These are phyloP conservation scores for Meloidogyne floridensis DNA, from an alignment of 1,140 invertebrate species.

Conservation along the genomic window DNA sequence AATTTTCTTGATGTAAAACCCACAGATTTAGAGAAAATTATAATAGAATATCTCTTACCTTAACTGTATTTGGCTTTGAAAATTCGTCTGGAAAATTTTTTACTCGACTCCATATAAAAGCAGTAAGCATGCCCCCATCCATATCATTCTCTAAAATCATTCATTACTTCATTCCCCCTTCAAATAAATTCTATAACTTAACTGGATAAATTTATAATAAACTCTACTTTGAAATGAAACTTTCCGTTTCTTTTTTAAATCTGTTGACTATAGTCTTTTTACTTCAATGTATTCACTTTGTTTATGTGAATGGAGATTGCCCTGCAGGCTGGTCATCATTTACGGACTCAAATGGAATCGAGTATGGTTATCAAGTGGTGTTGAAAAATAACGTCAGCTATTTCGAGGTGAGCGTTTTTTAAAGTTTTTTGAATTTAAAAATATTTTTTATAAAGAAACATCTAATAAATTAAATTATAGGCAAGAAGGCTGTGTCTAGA, in stretches of 20 bases:
- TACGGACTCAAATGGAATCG: not conserved
- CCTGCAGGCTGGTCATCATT: not conserved
- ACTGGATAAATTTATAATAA: not conserved
- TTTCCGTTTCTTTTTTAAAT: not conserved
- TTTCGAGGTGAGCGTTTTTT: not conserved
- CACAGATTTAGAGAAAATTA: too few species aligned
- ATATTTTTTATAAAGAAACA: not conserved
- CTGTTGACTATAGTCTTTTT: not conserved
- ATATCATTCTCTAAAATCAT: not conserved
- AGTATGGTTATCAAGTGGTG: constrained; percentile 1
- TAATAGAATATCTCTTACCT: too few species aligned
- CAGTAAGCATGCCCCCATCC: not conserved
- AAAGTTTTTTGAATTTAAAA: not conserved
- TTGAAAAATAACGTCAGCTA: not conserved
- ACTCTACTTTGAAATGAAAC: not conserved
- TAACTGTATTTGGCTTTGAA: not conserved
- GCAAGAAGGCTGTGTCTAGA: not conserved
- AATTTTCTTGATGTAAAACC: too few species aligned
- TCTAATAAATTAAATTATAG: not conserved
- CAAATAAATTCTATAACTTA: not conserved
- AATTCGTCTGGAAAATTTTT: not conserved
- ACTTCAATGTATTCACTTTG: constrained; percentile 1
- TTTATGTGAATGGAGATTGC: not conserved
- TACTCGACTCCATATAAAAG: not conserved
- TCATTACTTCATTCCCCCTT: not conserved